These are phyloP conservation scores for Lophochroa leadbeateri DNA, from an alignment of 2,113 vertebrate species.

Conservation along the genomic window DNA sequence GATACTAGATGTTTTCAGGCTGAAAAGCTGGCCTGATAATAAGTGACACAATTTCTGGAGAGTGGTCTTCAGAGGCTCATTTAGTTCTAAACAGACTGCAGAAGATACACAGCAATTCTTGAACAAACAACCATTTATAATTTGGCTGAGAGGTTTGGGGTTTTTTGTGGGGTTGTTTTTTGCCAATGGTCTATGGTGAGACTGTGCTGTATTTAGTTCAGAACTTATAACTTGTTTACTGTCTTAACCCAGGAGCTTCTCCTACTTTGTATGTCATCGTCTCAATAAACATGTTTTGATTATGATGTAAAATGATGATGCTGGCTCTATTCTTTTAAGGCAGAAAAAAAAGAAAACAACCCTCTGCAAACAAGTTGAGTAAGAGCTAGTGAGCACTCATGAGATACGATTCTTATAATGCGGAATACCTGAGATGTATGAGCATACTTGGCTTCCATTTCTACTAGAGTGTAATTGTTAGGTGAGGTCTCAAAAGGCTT, in stretches of 20 bases:
- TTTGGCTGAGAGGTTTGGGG: accelerated
- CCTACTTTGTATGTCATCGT: not conserved
- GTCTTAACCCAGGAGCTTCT: not conserved
- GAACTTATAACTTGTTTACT: not conserved
- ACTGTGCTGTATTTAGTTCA: not conserved
- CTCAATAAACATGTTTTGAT: not conserved
- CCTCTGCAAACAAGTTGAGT: not conserved
- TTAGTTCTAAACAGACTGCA: not conserved
- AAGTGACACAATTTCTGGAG: not conserved
- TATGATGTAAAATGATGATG: not conserved
- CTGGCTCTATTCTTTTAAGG: not conserved
- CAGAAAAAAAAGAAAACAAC: not conserved
- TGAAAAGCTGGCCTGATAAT: not conserved
- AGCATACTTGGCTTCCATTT: not conserved
- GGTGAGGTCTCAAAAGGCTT: not conserved
- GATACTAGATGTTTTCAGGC: accelerated
- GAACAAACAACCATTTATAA: not conserved
- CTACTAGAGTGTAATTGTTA: not conserved
- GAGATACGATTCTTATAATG: accelerated
- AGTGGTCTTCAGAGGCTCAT: not conserved
- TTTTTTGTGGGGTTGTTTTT: not conserved
- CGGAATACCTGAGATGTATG: not conserved
- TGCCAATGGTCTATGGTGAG: not conserved
- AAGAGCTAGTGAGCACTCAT: not conserved
- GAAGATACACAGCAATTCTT: not conserved